Evolutionary conservation across 2,888 invertebrate genomes (phyloP), one percentile per base, ranked within the genome.

Genomic region (Mythimna vitellina): DNA sequence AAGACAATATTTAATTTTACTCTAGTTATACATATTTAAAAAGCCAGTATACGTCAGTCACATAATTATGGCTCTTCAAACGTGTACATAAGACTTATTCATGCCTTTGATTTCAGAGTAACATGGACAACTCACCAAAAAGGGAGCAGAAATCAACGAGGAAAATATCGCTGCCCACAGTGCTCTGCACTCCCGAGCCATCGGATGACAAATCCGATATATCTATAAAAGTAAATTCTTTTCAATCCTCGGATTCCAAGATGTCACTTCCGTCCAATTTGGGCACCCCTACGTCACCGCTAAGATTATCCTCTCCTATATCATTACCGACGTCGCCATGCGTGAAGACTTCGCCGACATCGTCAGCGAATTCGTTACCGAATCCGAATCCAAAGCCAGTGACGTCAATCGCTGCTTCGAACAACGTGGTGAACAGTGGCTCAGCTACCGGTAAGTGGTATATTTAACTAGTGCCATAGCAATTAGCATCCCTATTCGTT

Each of bases 401-500:
- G 70, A 86, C 83, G 67, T 61, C 86, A 73, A 86, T 84, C 60
- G 87, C 86, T 81, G 82, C 74, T 49, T 61, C 86, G 35, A 91
- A 86, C 71, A 91, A 88, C 61, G 74, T 89, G 8, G 80, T 87
- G 77, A 92, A 93, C 75, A 78, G 90, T 20, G 93, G 94, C 51
- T 96, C 96, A 1, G 94, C 96, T 69, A 96, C 96, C 29, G 96
- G 96, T 96, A 85, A 93, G 95, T 92, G 58, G 51, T 70, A 73
- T 20, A 69, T 63, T 68, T 76, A 68, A 76, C 66, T 65, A 70
- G 66, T 72, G 51, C 32, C 69, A 38, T 51, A 67, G 62, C 46
- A 77, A 73, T 73, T 77, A 64, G 62, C 60, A 63, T 63, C n/a
- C 51, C 9, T 70, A 57, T 70, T 73, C 14, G 38, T 66, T 66